These are phyloP conservation scores for Hipparchia semele DNA, from an alignment of 2,888 invertebrate genomes.

Conservation along the genomic window DNA sequence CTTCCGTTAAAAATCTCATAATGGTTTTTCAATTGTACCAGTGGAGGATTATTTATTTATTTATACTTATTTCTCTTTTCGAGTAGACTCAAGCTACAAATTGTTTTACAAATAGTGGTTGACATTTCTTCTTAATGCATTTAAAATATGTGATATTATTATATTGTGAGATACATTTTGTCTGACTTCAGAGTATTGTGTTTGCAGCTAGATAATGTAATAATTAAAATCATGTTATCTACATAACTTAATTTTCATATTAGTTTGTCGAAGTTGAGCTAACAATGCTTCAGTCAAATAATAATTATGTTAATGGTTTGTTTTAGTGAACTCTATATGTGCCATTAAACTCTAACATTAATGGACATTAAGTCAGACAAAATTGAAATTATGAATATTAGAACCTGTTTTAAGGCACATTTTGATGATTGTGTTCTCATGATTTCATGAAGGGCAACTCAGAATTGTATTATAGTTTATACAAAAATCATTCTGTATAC, in stretches of 20 bases:
- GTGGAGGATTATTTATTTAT: conserved; percentile 79
- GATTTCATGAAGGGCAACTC: conserved; percentile 65
- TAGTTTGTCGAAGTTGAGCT: conserved; percentile 45
- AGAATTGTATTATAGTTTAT: conserved; percentile 77
- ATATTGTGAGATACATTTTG: conserved; percentile 79
- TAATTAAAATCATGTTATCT: conserved; percentile 56
- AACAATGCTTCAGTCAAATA: conserved; percentile 48
- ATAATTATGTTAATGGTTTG: conserved; percentile 41
- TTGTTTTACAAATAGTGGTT: conserved; percentile 57
- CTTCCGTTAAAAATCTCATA: conserved; percentile 82
- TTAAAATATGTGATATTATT: conserved; percentile 83
- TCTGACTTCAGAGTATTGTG: conserved; percentile 80
- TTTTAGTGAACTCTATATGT: conserved; percentile 58
- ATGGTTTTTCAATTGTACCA: conserved; percentile 82
- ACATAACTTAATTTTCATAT: conserved; percentile 40
- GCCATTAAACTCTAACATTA: conserved; percentile 64
- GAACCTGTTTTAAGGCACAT: conserved; percentile 68
- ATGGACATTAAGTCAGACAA: conserved; percentile 77
- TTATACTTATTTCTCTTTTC: conserved; percentile 64
- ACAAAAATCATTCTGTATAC: conserved; percentile 82
- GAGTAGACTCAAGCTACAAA: conserved; percentile 49
- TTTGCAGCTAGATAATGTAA: conserved; percentile 61
- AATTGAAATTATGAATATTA: conserved; percentile 65
- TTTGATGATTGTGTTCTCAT: conserved; percentile 64
- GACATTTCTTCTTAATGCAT: conserved; percentile 76